A percentile compares a stretch with the other conserved stretches of the same genome.
Conservation (phyloP, 2,888 invertebrate species). For the Enchytraeus crypticus region DNA sequence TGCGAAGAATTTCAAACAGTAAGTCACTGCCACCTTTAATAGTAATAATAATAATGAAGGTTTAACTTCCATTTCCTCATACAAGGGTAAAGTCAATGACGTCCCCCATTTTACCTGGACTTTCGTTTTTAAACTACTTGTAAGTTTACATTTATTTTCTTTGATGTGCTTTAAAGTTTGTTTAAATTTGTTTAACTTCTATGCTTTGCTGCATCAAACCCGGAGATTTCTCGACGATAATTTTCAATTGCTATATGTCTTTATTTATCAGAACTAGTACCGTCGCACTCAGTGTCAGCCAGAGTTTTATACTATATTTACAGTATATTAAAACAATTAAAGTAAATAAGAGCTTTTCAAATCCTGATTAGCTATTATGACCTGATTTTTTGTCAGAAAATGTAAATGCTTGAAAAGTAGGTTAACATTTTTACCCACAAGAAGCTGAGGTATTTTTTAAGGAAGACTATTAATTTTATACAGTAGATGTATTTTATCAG, state of each 20-base stretch:
- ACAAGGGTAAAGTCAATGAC: neutral
- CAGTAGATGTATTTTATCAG: too few species aligned
- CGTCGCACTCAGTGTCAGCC: neutral
- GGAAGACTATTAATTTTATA: too few species aligned
- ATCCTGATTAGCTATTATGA: neutral
- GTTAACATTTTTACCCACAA: too few species aligned
- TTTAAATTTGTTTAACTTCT: neutral
- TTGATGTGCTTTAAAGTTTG: neutral
- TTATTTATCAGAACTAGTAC: neutral
- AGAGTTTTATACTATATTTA: neutral
- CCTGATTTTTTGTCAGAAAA: neutral
- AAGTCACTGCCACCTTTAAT: neutral
- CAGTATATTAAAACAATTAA: neutral
- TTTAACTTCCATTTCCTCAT: too few species aligned
- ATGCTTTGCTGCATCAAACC: neutral
- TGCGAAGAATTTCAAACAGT: too few species aligned
- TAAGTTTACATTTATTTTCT: neutral
- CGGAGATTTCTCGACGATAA: neutral
- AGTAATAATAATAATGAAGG: neutral
- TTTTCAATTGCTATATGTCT: neutral
- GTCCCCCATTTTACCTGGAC: neutral
- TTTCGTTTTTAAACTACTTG: too few species aligned
- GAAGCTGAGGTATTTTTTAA: too few species aligned
- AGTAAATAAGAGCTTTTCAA: neutral
- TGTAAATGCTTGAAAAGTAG: too few species aligned